These are phyloP conservation scores for Mormyrus hasselquistii DNA, from an alignment of 2,797 vertebrate species.

Conservation along the genomic window DNA sequence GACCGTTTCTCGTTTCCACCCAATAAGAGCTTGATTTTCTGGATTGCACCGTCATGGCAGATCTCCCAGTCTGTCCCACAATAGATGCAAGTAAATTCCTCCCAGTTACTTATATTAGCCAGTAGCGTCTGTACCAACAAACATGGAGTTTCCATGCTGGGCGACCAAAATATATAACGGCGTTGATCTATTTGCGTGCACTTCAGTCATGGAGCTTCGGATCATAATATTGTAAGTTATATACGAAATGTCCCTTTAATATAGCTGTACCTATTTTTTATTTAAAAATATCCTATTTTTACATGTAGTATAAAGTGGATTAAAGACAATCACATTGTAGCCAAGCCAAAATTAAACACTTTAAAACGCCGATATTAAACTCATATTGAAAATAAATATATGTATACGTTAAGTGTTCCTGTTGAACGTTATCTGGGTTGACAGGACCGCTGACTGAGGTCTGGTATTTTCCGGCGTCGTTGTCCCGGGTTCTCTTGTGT, in stretches of 20 bases:
- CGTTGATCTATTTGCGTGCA: not conserved
- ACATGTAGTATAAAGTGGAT: not conserved
- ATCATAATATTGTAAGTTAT: not conserved
- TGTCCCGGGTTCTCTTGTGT: not conserved
- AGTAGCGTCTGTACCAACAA: not conserved
- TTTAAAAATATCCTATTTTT: not conserved
- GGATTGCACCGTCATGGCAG: not conserved
- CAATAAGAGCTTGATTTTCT: not conserved
- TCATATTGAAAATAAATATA: not conserved
- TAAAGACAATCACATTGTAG: not conserved
- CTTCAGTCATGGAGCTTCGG: not conserved
- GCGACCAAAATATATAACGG: conserved; percentile 36
- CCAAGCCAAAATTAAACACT: not conserved
- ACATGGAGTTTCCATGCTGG: conserved; percentile 27
- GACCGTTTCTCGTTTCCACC: not conserved
- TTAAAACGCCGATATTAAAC: not conserved
- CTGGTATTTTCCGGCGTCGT: not conserved
- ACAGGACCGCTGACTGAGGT: not conserved
- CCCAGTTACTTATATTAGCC: not conserved
- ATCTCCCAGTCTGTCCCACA: not conserved
- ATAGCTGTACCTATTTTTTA: not conserved
- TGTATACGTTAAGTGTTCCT: not conserved
- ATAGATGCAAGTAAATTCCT: not conserved
- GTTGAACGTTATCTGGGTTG: not conserved
- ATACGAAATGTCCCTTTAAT: not conserved